These are phyloP conservation scores for Uropetala carovei DNA, from an alignment of 2,888 invertebrate genomes.

Conservation along the genomic window DNA sequence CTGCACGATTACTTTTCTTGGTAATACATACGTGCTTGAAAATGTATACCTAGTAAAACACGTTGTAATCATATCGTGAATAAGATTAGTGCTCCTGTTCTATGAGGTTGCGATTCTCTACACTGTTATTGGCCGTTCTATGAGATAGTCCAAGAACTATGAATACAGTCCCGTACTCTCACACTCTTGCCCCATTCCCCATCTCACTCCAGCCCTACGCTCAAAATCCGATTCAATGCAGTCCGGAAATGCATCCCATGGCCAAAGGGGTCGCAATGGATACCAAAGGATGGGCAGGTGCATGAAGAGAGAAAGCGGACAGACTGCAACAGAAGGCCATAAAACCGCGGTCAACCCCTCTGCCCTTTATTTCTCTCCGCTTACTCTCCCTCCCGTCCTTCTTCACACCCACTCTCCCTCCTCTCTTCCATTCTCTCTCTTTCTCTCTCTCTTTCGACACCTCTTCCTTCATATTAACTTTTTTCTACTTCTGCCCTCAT, in stretches of 20 bases:
- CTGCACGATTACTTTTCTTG: neutral
- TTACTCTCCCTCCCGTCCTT: neutral
- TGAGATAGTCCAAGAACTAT: no score
- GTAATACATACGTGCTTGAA: neutral
- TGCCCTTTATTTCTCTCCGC: slow-evolving; percentile 2
- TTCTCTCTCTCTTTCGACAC: neutral
- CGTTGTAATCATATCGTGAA: neutral
- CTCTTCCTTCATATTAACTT: neutral
- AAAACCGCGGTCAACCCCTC: slow-evolving; percentile 53
- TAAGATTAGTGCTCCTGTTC: no score
- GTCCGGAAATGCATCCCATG: slow-evolving; percentile 58
- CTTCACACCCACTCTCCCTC: neutral
- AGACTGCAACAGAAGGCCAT: slow-evolving; percentile 63
- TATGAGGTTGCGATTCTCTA: neutral
- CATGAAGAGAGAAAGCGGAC: slow-evolving; percentile 62
- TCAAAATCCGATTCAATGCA: slow-evolving; percentile 61
- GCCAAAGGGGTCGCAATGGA: slow-evolving; percentile 48
- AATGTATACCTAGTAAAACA: neutral
- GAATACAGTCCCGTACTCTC: neutral
- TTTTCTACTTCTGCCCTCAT: neutral
- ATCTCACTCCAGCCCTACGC: neutral
- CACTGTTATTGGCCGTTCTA: neutral
- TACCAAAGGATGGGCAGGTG: slow-evolving; percentile 58
- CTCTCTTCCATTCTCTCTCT: neutral
- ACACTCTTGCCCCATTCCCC: neutral